Percentiles rank a stretch among this genome's conserved stretches.
phyloP scores from a whole-genome alignment of 2,797 vertebrate species.

The Amblyopsis hoosieri region DNA sequence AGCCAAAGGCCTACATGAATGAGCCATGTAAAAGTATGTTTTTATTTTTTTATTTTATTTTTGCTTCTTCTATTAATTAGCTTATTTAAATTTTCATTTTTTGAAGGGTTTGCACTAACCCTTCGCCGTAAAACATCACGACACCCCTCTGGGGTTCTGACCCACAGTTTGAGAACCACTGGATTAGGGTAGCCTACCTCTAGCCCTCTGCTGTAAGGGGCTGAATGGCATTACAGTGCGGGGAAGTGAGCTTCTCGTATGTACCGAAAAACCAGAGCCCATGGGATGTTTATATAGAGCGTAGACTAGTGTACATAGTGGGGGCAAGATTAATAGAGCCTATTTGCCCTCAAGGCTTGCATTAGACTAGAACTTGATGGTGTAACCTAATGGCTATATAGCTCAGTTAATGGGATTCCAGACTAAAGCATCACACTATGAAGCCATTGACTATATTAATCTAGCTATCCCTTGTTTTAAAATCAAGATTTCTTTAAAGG shows the following conservation, averaged over 20 bases:
- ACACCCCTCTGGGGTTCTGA: too few relatives aligned
- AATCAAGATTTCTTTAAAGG: not conserved
- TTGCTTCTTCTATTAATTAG: too few relatives aligned
- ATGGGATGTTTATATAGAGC: constrained; percentile 1
- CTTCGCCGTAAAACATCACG: too few relatives aligned
- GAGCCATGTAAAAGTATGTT: too few relatives aligned
- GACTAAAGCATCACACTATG: constrained; percentile 31
- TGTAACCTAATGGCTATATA: constrained; percentile 31
- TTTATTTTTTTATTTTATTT: too few relatives aligned
- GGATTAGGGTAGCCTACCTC: not conserved
- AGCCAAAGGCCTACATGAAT: too few relatives aligned
- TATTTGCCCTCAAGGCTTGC: constrained; percentile 16
- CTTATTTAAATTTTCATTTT: too few relatives aligned
- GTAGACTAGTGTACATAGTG: constrained; percentile 17
- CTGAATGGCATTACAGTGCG: not conserved
- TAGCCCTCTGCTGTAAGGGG: constrained; percentile 17
- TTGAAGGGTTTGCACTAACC: too few relatives aligned
- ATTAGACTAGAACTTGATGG: constrained; percentile 20
- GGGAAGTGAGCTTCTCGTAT: constrained; percentile 1
- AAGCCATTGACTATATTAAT: constrained; percentile 6
- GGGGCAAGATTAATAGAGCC: not conserved
- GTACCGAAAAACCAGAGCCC: constrained; percentile 8
- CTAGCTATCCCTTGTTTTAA: not conserved
- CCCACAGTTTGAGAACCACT: too few relatives aligned
- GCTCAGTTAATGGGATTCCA: constrained; percentile 63